Conservation (phyloP, 1,140 invertebrate genomes). For the Oryzaephilus surinamensis region DNA sequence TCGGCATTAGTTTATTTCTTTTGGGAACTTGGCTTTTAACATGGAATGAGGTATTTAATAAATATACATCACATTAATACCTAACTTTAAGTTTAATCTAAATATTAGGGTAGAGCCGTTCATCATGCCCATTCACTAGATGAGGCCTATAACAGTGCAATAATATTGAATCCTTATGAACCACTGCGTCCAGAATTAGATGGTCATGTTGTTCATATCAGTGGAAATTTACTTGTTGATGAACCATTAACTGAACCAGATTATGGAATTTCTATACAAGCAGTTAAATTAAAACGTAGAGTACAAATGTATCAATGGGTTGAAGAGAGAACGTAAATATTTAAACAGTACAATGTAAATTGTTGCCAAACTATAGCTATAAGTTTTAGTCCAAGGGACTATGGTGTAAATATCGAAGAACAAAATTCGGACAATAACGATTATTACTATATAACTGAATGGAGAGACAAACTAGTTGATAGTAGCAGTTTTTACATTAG, state of each 20-base stretch:
- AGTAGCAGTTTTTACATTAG: slow-evolving; percentile 62
- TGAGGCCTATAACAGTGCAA: slow-evolving; percentile 53
- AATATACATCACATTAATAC: not conserved
- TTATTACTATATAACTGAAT: slow-evolving; percentile 70
- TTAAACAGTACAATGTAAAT: not conserved
- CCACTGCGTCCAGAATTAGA: slow-evolving; percentile 52
- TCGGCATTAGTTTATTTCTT: slow-evolving; percentile 46
- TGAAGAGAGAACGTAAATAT: slow-evolving; percentile 54
- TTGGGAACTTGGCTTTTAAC: slow-evolving; percentile 50
- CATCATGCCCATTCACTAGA: slow-evolving; percentile 57
- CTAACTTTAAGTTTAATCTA: slow-evolving; percentile 5
- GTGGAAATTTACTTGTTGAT: slow-evolving; percentile 57
- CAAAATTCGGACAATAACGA: slow-evolving; percentile 18
- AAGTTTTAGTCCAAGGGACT: slow-evolving; percentile 17
- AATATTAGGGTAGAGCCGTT: slow-evolving; percentile 53
- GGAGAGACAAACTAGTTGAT: slow-evolving; percentile 71
- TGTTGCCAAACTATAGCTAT: not conserved
- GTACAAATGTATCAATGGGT: slow-evolving; percentile 87
- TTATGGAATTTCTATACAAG: slow-evolving; percentile 41
- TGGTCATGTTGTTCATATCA: slow-evolving; percentile 64
- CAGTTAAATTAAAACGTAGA: slow-evolving; percentile 32
- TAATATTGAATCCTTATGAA: slow-evolving; percentile 44
- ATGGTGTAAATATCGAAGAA: slow-evolving; percentile 19
- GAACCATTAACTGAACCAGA: slow-evolving; percentile 66
- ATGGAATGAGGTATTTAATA: slow-evolving; percentile 57